Evolutionary conservation across 2,888 invertebrate species (phyloP), one percentile per base, ranked within the genome.

Genomic region (Acholoe squamosa): DNA sequence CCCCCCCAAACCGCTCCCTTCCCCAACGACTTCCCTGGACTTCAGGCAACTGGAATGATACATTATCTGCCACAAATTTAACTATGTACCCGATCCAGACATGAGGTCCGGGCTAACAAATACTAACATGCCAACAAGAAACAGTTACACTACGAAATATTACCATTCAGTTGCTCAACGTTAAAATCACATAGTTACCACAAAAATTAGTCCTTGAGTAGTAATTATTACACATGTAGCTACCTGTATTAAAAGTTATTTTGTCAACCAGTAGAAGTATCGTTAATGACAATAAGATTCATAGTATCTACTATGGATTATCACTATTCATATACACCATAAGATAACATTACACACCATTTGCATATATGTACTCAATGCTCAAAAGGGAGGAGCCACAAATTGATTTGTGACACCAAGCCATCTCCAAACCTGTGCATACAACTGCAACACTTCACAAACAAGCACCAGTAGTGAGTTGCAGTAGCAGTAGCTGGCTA

Each of bases 191-290:
- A 86, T 86, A 10, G 52, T 86, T 54, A 86, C 28, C 86, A 86
- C 86, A 86, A 86, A 86, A 86, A 86, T 86, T 86, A 86, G 86
- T 86, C 52, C 52, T 86, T 86, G 86, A 86, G 86, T 86, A 86
- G 86, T 86, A 86, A 80, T 80, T 80, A 80, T 33, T 80, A 80
- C 33, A 86, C 86, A 54, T 19, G 33, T 86, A 86, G 86, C 86
- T 86, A 86, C 86, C 86, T 86, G 86, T n/a, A 86, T 86, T 86
- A 86, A 86, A 86, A 86, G 52, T 86, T 34, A 80, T 80, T 80
- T 43, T 86, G 86, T 86, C 86, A 86, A 86, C 86, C 86, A 86
- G 51, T 86, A 86, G 52, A 7, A 54, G n/a, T 86, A 86, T 86
- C 86, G 54, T 52, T 54, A 86, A 16, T 86, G 33, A 19, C 52